Evolutionary conservation across 2,113 vertebrate species (phyloP), one percentile per base, ranked within the genome.

Genomic region (Dasyornis broadbenti): DNA sequence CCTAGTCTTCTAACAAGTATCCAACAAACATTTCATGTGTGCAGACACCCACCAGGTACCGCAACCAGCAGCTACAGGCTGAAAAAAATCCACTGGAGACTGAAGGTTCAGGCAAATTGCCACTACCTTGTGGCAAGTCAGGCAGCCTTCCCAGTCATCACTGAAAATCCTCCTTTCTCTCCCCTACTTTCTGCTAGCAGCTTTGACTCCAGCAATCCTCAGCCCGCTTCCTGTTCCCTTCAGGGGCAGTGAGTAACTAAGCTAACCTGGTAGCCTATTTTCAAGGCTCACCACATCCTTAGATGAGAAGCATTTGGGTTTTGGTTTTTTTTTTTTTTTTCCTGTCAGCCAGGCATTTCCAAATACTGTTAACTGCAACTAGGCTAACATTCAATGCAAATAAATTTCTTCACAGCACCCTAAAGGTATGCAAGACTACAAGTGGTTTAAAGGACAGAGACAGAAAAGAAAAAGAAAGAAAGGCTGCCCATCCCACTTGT

Each of bases 281-380:
- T 92, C 80, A 96, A 86, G 64, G 77, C 66, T 96, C 65, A 95
- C 91, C 89, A 95, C 93, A 95, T 95, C 89, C 89, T 95, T 80
- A 56, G 59, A 90, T 64, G 31, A 72, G 57, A 95, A 88, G 42
- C 1, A 7, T 49, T 49, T 13, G 47, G 47, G 12, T 49, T 22
- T 49, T 23, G 47, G 47, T 23, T 49, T 49, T 49, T 47, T 47
- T 47, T 5, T 8, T 20, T 44, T 80, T 71, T 44, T 56, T 81
- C 12, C 79, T 89, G 79, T 53, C 71, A 92, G 82, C 53, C 40
- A 92, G 59, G 86, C 50, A 35, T 89, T 95, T 96, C 77, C 83
- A 96, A 77, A 76, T 31, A 77, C 64, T 86, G 93, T 56, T 90
- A 86, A 59, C 45, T 91, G 93, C 92, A 95, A 92, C 77, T 42